Evolutionary conservation across 2,113 vertebrate species (phyloP).

Genomic region (Oxygymnocypris stewartii): DNA sequence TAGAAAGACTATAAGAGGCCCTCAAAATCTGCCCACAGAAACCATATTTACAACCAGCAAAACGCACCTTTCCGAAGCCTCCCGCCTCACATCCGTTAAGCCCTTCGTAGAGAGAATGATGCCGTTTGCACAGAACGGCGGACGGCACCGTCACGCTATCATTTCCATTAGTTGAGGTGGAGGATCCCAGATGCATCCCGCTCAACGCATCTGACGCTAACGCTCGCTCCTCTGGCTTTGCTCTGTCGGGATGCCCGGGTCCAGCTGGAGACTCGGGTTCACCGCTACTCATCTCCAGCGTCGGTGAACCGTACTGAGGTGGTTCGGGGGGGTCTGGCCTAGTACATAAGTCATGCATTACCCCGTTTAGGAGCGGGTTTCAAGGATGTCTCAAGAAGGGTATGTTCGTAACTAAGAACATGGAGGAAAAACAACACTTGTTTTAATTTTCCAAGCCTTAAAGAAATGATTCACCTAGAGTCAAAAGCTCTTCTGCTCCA

Average conservation of each 20-base stretch:
- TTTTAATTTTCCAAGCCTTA: neutral
- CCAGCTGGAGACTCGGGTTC: constrained; percentile 51
- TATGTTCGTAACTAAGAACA: neutral
- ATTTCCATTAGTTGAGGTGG: constrained; percentile 50
- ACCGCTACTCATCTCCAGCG: constrained; percentile 50
- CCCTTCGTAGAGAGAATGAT: constrained; percentile 74
- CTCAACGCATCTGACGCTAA: constrained; percentile 26
- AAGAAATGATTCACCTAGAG: neutral
- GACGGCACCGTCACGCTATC: constrained; percentile 35
- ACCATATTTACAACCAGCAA: neutral
- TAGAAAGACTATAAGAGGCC: neutral
- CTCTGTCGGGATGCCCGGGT: constrained; percentile 54
- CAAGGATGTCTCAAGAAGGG: neutral
- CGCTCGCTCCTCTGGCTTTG: constrained; percentile 50
- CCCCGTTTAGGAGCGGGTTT: neutral
- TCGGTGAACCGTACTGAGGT: constrained; percentile 55
- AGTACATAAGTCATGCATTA: constrained; percentile 76
- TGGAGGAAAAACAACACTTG: neutral
- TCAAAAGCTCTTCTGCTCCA: neutral
- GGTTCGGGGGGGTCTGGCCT: constrained; percentile 64
- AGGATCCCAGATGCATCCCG: constrained; percentile 46
- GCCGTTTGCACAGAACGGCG: constrained; percentile 70
- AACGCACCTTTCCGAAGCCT: constrained; percentile 69
- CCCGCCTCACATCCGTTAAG: constrained; percentile 72
- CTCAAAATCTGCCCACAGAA: neutral